Base-by-base conservation (phyloP, 2,113 vertebrate genomes). In the Phainopepla nitens region DNA sequence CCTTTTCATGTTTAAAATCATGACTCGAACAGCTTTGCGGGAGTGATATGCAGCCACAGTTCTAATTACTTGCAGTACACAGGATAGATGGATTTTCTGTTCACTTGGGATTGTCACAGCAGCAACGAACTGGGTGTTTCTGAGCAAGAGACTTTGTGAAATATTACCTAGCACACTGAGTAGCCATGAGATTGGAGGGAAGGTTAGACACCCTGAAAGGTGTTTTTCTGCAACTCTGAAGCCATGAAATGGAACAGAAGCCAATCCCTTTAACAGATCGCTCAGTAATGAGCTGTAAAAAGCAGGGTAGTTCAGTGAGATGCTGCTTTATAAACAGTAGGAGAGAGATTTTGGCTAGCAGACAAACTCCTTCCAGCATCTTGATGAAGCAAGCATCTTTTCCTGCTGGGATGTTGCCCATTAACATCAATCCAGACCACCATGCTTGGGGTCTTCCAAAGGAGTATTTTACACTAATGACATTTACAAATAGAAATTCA, bases 331-430 rank as follows among this genome's bases (percentile, higher is more conserved):
- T 76, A 70, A 96, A 95, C 91, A 93, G 85, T 61, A 51, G 75
- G 91, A 87, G 90, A 82, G 61, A 85, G 75, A 50, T 79, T 91
- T 45, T 96, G 94, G 91, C 89, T 76, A 33, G 58, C 58, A 89
- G 82, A 89, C 87, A 89, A 89, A 61, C 45, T 87, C 75, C 54
- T 95, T 94, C 42, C 42, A 91, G 79, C 87, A 68, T 51, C 6
- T 3, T 53, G 95, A 95, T 94, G 76, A 90, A 92, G 86, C 56
- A 71, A 25, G 4, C n/a, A 31, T 90, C 19, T 89, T 84, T 81
- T 92, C 94, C 90, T 91, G 58, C 93, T 94, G 92, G 76, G 91
- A 65, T 88, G 79, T 50, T 94, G 94, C 76, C 93, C 69, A 36
- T 94, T 93, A 95, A 47, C 80, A 92, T 82, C 80, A 94, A 75